Percentiles rank a stretch among this genome's conserved stretches.
Evolutionary conservation across 2,888 invertebrate genomes (phyloP).

Genomic region (Tricholauxania praeusta): DNA sequence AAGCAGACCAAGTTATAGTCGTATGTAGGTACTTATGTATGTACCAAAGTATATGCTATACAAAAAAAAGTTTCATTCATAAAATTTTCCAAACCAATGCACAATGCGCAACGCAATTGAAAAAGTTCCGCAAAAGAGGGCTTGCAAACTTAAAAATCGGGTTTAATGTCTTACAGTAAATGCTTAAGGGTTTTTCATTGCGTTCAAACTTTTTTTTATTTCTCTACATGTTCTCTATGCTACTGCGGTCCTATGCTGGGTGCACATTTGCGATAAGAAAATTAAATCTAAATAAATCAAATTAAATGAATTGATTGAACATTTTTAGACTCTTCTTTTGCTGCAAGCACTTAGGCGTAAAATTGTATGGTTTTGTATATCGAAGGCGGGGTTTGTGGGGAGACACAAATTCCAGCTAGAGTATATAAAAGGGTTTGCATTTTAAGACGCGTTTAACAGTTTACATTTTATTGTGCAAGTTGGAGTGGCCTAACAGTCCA

Average conservation of each 20-base stretch:
- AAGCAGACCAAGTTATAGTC: too few relatives aligned
- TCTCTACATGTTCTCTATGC: not conserved
- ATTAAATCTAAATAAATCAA: conserved; percentile 50
- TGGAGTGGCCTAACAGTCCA: not conserved
- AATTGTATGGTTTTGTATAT: conserved; percentile 32
- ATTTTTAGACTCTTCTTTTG: not conserved
- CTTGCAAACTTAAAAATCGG: not conserved
- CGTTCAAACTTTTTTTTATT: not conserved
- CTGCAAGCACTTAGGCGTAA: conserved; percentile 49
- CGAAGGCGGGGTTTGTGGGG: not conserved
- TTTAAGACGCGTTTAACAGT: conserved; percentile 5
- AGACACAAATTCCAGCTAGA: not conserved
- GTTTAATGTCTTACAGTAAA: not conserved
- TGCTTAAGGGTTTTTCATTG: not conserved
- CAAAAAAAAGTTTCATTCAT: conserved; percentile 14
- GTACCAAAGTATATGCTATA: too few relatives aligned
- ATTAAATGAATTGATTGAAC: conserved; percentile 45
- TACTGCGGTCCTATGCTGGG: conserved; percentile 17
- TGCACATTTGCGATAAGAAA: conserved; percentile 58
- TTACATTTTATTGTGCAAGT: not conserved
- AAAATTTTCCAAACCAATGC: conserved; percentile 23
- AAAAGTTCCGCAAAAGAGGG: not conserved
- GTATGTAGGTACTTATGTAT: not conserved
- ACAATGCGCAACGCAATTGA: conserved; percentile 22
- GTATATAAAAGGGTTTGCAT: conserved; percentile 31